Evolutionary conservation across 1,140 invertebrate genomes (phyloP), one percentile per base, ranked within the genome.

Genomic region (Palaemon carinicauda): DNA sequence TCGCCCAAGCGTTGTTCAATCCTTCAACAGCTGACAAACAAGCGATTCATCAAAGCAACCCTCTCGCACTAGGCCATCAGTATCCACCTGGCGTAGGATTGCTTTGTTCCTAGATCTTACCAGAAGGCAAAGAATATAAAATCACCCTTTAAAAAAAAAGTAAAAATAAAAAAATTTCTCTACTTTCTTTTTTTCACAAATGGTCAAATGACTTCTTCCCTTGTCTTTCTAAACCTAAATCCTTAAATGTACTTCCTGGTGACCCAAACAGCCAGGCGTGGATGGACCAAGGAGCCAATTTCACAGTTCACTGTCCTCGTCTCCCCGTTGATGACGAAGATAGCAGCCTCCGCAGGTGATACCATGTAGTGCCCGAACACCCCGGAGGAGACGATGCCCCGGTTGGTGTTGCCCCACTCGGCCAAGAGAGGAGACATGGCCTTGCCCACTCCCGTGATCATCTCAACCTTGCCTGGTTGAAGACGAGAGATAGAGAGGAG

Each of bases 331-430:
- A 96, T 92, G 56, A 96, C 94, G 90, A 95, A 95, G 21, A 96
- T 92, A 7, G 95, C 94, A 83, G 95, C 94, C 89, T 93, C 94
- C 50, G 95, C 94, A 3, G 95, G 94, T 31, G 95, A 95, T 80
- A 95, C 94, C 93, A 96, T 93, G 91, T 94, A 96, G 89, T 94
- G 94, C 65, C 95, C 95, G 90, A 96, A 96, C 54, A 95, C 92
- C 78, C 94, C 93, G 79, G 95, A 95, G 80, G 94, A 93, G 82
- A 94, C 93, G 84, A 96, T 95, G 33, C 94, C 93, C 89, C 95
- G 92, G 89, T 94, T 94, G 14, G 94, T 93, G 89, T 94, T 94
- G 65, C 93, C 93, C 94, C 95, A 96, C 90, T 94, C 93, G 77
- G 94, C 92, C 86, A 94, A 89, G 65, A 91, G 91, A 7, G 92